Evolutionary conservation across 2,888 invertebrate species (phyloP), one percentile per base, ranked within the genome.

Genomic region (Bombylius discolor): DNA sequence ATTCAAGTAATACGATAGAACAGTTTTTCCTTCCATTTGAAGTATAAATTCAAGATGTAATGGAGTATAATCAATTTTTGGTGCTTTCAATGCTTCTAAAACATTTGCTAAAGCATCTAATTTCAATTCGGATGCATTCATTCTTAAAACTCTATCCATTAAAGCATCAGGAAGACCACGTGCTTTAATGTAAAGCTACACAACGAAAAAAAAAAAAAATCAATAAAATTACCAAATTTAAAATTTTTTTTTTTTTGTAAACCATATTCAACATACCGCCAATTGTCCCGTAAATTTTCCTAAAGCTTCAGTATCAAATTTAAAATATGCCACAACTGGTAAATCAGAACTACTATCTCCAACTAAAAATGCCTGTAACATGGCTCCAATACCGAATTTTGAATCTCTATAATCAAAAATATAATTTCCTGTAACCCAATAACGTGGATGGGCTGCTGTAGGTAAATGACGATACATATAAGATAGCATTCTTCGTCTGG

Each of bases 371-470:
- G 82, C 74, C 62, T 82, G 80, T 23, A 81, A 63, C 72, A 81
- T 74, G 4, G 80, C 77, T 1, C 81, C 81, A 57, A 80, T 79
- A 51, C 80, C 79, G 57, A 79, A 75, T 44, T 79, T 78, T 1
- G 79, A 78, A 63, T 84, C 82, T n/a, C 81, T 80, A 63, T 81
- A 82, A 59, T 84, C 85, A 62, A 85, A 78, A 56, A 87, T 77
- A 65, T 84, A 84, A 69, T 86, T 86, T 36, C 84, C 85, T 0
- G 85, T 85, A 0, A 82, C 79, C 79, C 85, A 83, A 63, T 79
- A 79, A 6, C 79, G 75, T 11, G 72, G 68, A 3, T 76, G 76
- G 8, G 78, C 77, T 0, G 81, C 79, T 62, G 78, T 77, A 0
- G 78, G 76, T 52, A 85, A 75, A 62, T 84, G 79, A 39, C 81